Base-by-base conservation (phyloP, 2,888 invertebrate genomes). In the Pantelozetes paolii region DNA sequence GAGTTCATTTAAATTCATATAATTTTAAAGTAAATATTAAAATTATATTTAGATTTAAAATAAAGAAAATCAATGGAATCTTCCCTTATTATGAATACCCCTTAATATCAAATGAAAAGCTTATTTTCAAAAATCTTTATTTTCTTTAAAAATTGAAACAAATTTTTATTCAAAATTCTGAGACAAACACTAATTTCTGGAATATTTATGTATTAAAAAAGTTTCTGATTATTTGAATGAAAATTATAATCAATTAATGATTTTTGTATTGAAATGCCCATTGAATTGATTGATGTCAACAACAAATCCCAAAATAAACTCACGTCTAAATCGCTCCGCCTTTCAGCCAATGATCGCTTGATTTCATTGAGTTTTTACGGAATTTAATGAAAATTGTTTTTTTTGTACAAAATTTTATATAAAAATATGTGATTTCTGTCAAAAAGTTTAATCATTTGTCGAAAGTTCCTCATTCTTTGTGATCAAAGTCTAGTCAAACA, bases 251-350 rank as follows among this genome's bases (percentile, higher is more conserved):
- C n/a, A n/a, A n/a, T n/a, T n/a, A n/a, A n/a, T n/a, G n/a, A n/a
- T n/a, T n/a, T n/a, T n/a, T n/a, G n/a, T n/a, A n/a, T 54, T 54
- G 13, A 54, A 36, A 36, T 36, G 9, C 9, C 36, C 36, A 23
- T 54, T 26, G 11, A 54, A 23, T 50, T 54, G 54, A 54, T 54
- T 54, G 54, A 20, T 54, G 54, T 54, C 54, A 54, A 54, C 26
- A 54, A 20, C n/a, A n/a, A 54, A 54, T 54, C 54, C 54, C 20
- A 54, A 54, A 54, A 54, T 54, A 54, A 54, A 48, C 48, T 48
- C n/a, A 20, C n/a, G 23, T 20, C 20, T 23, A 13, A 54, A 11
- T 13, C 9, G 13, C 54, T 54, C 54, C 54, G 54, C 54, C 54
- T 54, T 26, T 54, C 23, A 54, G 20, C 54, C 54, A 54, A 54